These are phyloP conservation scores for Lithobates sylvaticus DNA, from an alignment of 2,797 vertebrate genomes.

Conservation along the genomic window DNA sequence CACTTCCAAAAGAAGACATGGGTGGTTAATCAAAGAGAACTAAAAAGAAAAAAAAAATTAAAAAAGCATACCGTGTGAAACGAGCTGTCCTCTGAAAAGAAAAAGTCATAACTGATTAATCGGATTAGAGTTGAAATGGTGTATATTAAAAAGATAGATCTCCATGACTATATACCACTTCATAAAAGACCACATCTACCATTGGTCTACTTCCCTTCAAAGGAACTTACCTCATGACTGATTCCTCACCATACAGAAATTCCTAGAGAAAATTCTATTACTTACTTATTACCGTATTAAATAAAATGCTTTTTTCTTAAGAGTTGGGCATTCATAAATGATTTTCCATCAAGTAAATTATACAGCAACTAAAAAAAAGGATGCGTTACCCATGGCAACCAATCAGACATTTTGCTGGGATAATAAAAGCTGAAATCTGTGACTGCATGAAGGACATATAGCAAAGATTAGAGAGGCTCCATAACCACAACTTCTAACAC, in stretches of 20 bases:
- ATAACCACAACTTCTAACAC: too few species aligned
- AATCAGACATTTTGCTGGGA: too few species aligned
- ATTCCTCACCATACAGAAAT: conserved; percentile 65
- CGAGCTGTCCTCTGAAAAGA: conserved; percentile 54
- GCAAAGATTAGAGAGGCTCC: too few species aligned
- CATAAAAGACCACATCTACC: conserved; percentile 61
- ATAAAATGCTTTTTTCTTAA: background rate
- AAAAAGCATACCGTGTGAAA: conserved; percentile 65
- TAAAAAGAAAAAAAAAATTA: conserved; percentile 61
- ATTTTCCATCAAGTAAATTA: too few species aligned
- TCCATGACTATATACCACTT: conserved; percentile 58
- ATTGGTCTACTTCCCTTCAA: conserved; percentile 45
- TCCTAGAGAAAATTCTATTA: conserved; percentile 31
- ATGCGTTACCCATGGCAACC: too few species aligned
- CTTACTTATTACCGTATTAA: too few species aligned
- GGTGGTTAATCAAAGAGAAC: conserved; percentile 71
- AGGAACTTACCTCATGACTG: conserved; percentile 65
- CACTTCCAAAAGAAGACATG: conserved; percentile 65
- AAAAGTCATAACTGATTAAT: conserved; percentile 64
- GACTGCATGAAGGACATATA: too few species aligned
- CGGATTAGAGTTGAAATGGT: conserved; percentile 62
- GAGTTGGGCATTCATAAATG: too few species aligned
- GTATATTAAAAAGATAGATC: conserved; percentile 47
- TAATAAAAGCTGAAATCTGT: too few species aligned
- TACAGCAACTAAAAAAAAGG: too few species aligned